Evolutionary conservation across 2,888 invertebrate species (phyloP), one percentile per base, ranked within the genome.

Genomic region (Andricus quercusramuli): DNA sequence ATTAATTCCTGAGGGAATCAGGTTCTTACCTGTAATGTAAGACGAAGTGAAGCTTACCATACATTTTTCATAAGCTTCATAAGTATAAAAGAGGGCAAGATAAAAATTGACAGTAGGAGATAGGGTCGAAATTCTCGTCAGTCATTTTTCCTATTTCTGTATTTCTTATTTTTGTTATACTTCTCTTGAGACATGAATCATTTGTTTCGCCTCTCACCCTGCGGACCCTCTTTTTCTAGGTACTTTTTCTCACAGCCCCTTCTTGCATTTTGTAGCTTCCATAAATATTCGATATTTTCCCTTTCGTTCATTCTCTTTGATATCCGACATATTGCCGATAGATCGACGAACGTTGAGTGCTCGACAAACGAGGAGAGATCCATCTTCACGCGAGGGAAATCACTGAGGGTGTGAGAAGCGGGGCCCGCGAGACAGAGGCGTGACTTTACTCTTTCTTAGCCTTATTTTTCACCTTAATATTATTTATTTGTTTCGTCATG

Each of bases 211-310:
- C 32, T 29, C 74, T 68, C 25, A 44, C 15, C 56, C 25, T n/a
- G 20, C 22, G 11, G n/a, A 74, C n/a, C 51, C 51, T 56, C 51
- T 51, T 56, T 74, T 32, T 32, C 11, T 29, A 66, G 25, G 25
- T 41, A 41, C 22, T 68, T 74, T 56, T 29, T 11, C 32, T 20
- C 56, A 20, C 1, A 20, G 32, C 13, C 51, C 74, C 74, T 76
- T 78, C 82, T 79, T 78, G 67, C 74, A 78, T 47, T 17, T 1
- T 6, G 47, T 47, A 17, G 11, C 77, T 78, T 74, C 67, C 83
- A 86, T 86, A 85, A 86, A 86, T 85, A 85, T 86, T 85, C 84
- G 80, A 82, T 79, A 80, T 83, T 80, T 77, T 79, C 64, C 77
- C 65, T 66, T 83, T 77, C 78, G 78, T 80, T 83, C 78, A 79